Evolutionary conservation across 2,113 vertebrate species (phyloP).

Genomic region (Oostethus manadensis): DNA sequence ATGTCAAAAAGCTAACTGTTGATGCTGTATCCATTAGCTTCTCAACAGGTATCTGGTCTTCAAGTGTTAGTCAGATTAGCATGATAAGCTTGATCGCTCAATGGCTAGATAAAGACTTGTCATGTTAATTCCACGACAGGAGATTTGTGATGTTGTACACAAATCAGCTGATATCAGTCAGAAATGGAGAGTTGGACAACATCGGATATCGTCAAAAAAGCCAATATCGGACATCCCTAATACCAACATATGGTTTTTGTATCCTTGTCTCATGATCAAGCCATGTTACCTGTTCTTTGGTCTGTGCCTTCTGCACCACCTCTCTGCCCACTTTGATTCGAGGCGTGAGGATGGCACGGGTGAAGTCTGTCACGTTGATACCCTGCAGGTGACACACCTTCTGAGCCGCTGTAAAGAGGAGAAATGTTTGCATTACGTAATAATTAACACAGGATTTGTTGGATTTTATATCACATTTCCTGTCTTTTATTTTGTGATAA

Average conservation of each 20-base stretch:
- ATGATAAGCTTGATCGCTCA: no score
- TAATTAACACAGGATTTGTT: not conserved
- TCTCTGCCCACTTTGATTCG: conserved; percentile 96
- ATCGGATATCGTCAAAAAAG: no score
- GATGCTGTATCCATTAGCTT: no score
- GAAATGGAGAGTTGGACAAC: no score
- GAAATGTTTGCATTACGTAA: not conserved
- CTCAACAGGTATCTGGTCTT: no score
- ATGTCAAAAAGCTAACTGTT: no score
- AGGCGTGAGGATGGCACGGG: conserved; percentile 87
- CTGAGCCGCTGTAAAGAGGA: conserved; percentile 79
- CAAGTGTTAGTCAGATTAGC: no score
- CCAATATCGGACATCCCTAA: no score
- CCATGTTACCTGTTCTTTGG: conserved; percentile 87
- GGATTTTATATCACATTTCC: not conserved
- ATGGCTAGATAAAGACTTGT: no score
- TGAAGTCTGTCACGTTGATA: conserved; percentile 95
- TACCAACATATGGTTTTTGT: not conserved
- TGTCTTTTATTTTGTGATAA: not conserved
- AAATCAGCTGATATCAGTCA: no score
- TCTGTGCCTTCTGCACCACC: conserved; percentile 94
- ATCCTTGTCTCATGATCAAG: not conserved
- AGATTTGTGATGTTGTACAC: no score
- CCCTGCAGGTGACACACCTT: conserved; percentile 95
- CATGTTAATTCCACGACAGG: no score